phyloP scores from a whole-genome alignment of 2,797 vertebrate species.

The Typhlichthys eigenmanni region DNA sequence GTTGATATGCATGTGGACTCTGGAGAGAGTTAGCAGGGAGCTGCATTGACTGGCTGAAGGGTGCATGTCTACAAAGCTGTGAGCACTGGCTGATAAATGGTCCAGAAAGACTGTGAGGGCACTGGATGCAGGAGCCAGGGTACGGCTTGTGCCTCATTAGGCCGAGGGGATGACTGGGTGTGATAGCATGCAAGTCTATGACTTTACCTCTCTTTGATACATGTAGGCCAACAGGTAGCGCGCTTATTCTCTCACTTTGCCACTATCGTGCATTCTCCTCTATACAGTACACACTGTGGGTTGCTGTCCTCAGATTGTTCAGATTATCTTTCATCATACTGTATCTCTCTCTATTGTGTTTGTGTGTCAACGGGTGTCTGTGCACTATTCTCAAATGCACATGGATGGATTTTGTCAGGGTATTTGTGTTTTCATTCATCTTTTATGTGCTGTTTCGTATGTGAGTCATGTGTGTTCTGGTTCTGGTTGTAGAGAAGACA shows the following conservation, averaged over 20 bases:
- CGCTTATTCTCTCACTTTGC: conserved; percentile 60
- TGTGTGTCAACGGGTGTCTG: conserved; percentile 8
- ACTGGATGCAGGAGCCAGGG: conserved; percentile 41
- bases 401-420: too few species aligned
- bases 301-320: conserved; percentile 45
- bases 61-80: conserved; percentile 37
- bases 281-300: not conserved
- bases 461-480: too few species aligned
- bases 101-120: conserved; percentile 42
- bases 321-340: conserved; percentile 34
- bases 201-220: conserved; percentile 66
- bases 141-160: conserved; percentile 74
- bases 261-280: conserved; percentile 39
- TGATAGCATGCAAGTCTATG: conserved; percentile 54
- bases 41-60: conserved; percentile 43
- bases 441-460: too few species aligned
- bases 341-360: too few species aligned
- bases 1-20: not conserved
- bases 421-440: too few species aligned
- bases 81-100: conserved; percentile 45
- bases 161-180: conserved; percentile 66
- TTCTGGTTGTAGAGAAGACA: too few species aligned
- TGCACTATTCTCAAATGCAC: too few species aligned
- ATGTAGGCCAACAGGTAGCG: conserved; percentile 60
- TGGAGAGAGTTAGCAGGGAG: conserved; percentile 25